Base-by-base conservation (phyloP, 2,797 vertebrate genomes). In the Phrynocephalus guinanensis region DNA sequence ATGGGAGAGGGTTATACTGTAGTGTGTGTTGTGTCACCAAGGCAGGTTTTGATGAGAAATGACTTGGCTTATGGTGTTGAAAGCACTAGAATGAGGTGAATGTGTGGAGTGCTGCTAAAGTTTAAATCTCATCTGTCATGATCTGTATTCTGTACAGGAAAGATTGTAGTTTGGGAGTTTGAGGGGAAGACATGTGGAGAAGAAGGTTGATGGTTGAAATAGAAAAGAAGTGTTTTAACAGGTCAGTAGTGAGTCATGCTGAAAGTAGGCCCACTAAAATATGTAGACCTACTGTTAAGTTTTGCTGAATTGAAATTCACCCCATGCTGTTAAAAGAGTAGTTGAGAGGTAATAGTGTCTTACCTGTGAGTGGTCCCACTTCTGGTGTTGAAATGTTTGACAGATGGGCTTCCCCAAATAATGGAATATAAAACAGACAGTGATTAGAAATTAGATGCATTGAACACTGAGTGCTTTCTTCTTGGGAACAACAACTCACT, bases 201-300 rank as follows among this genome's bases (percentile, higher is more conserved):
- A 38, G 48, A 60, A 79, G 82, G 66, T 50, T 60, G 26, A 83
- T 70, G 6, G 6, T 22, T 87, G 26, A 88, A 79, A 56, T 76
- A 26, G 26, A 48, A 44, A 70, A 38, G 22, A 63, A 70, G 22
- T 38, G 6, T 38, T 79, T 70, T 30, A 18, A 11, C 11, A 10
- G 24, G 33, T 44, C 7, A 48, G 2, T 48, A 24, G 4, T 33
- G 73, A 24, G 38, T 48, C 30, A 16, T 6, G 38, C 30, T 73
- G 5, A 73, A 20, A 76, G 33, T 30, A 75, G 33, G 7, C 71
- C 38, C 16, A 44, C 15, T 75, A 38, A 33, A 38, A 7, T 20
- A 8, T 44, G 73, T 24, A 1, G 38, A 18, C 60, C 7, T 22
- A 48, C 38, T 76, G 22, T 24, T 44, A 75, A 22, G 33, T 75